Evolutionary conservation across 2,797 vertebrate species (phyloP).

Genomic region (Artibeus lituratus): DNA sequence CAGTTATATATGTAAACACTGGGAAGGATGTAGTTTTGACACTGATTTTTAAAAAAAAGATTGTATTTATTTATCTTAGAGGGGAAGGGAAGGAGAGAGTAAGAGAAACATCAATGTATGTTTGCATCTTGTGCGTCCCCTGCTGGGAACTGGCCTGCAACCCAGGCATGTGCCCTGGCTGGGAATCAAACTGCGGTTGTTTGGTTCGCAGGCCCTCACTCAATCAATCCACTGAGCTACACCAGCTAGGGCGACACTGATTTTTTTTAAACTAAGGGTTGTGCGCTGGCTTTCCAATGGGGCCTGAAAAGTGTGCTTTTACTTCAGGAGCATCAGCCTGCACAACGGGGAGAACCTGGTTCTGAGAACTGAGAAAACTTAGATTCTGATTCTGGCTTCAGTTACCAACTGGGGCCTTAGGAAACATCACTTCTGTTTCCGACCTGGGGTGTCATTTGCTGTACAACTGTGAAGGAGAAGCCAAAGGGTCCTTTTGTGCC

Average conservation of each 20-base stretch:
- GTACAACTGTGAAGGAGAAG: not conserved
- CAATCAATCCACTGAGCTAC: too few relatives aligned
- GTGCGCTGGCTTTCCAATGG: not conserved
- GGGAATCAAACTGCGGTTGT: too few relatives aligned
- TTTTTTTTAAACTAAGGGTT: not conserved
- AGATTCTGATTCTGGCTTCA: not conserved
- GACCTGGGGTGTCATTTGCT: not conserved
- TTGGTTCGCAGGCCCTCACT: too few relatives aligned
- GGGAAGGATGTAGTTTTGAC: not conserved
- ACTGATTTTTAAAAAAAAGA: not conserved
- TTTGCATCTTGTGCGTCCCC: too few relatives aligned
- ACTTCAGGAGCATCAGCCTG: not conserved
- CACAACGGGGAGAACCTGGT: not conserved
- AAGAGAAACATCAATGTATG: too few relatives aligned
- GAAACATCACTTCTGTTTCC: not conserved
- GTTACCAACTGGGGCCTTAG: not conserved
- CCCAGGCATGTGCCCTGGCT: too few relatives aligned
- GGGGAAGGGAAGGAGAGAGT: too few relatives aligned
- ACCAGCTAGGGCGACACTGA: too few relatives aligned
- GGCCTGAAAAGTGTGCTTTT: not conserved
- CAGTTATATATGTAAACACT: not conserved
- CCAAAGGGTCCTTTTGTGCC: not conserved
- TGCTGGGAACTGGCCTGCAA: too few relatives aligned
- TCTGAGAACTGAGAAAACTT: not conserved
- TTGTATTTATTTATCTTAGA: too few relatives aligned